These are phyloP conservation scores for Cryptus viduatorius DNA, from an alignment of 2,888 invertebrate species.

Conservation along the genomic window DNA sequence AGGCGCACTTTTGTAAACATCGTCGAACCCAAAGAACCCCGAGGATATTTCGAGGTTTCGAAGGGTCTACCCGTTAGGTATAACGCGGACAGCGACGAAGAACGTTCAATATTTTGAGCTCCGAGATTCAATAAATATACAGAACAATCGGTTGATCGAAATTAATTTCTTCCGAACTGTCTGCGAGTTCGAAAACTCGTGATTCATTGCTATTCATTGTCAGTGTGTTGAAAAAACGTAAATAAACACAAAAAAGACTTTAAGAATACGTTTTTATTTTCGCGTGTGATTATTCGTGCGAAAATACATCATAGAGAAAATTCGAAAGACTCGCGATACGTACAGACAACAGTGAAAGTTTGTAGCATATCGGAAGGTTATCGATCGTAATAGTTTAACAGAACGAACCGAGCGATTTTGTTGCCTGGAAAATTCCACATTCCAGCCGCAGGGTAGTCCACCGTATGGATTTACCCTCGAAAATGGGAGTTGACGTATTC, in stretches of 20 bases:
- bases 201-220: neutral
- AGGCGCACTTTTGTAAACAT: constrained; percentile 35
- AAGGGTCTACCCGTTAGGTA: constrained; percentile 35
- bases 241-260: neutral
- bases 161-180: neutral
- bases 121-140: neutral
- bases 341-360: neutral
- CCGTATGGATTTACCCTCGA: constrained; percentile 63
- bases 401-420: neutral
- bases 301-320: too few relatives aligned
- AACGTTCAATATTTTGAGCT: constrained; percentile 9
- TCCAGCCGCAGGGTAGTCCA: constrained; percentile 41
- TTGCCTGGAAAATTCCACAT: constrained; percentile 14
- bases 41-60: constrained; percentile 29
- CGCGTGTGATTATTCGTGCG: neutral
- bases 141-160: neutral
- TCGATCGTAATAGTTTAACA: neutral
- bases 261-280: neutral
- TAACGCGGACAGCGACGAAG: constrained; percentile 18
- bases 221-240: too few relatives aligned
- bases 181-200: neutral
- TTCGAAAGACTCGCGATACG: neutral
- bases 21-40: neutral
- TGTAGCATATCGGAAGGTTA: neutral
- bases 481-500: constrained; percentile 74